A percentile compares a stretch with the other conserved stretches of the same genome.
Conservation (phyloP, 2,888 invertebrate genomes). For the Enchytraeus crypticus region DNA sequence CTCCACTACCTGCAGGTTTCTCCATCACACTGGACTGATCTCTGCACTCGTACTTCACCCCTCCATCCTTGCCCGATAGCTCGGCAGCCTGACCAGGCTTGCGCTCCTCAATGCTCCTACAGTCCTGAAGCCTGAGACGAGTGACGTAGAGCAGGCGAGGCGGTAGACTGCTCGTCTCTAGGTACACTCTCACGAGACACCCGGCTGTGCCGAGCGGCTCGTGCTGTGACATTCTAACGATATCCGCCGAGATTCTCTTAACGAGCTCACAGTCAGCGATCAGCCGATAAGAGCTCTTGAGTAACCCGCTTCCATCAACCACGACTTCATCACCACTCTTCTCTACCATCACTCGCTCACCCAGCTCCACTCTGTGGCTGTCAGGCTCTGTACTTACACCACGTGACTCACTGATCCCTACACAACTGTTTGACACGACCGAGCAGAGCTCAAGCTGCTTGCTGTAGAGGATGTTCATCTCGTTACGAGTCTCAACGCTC, state of each 20-base stretch:
- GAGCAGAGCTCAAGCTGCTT: no score
- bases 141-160: background rate
- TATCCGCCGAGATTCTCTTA: conserved; percentile 10
- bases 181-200: conserved; percentile 5
- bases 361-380: no score
- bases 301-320: background rate
- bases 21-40: background rate
- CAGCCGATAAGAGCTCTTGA: no score
- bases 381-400: no score
- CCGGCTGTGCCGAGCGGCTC: conserved; percentile 15
- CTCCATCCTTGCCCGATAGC: no score
- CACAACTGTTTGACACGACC: no score
- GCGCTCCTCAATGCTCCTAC: background rate
- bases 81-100: background rate
- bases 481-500: no score
- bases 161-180: conserved; percentile 4
- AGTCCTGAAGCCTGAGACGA: background rate
- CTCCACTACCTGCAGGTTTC: background rate
- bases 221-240: conserved; percentile 15
- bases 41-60: background rate
- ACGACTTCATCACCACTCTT: background rate
- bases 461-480: no score
- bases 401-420: no score
- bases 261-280: conserved; percentile 6
- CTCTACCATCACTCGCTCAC: no score